These are phyloP conservation scores for Tachuris rubrigastra DNA, from an alignment of 2,113 vertebrate genomes.

Conservation along the genomic window DNA sequence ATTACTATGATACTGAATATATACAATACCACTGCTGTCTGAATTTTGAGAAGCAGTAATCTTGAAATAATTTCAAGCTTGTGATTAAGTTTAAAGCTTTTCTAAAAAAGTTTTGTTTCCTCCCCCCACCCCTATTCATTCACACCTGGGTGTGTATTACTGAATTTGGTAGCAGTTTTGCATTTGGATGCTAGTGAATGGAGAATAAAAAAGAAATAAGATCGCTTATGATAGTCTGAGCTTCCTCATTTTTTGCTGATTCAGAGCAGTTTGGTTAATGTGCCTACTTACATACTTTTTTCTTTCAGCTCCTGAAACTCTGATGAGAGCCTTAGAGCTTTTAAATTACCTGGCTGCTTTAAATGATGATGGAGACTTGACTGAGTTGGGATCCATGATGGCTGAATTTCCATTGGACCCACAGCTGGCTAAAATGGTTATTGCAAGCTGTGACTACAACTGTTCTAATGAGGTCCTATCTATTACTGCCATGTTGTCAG, in stretches of 20 bases:
- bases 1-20: background rate
- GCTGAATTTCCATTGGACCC: conserved; percentile 96
- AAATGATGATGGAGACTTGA: conserved; percentile 95
- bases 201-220: conserved; percentile 69
- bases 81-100: background rate
- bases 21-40: background rate
- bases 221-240: conserved; percentile 42
- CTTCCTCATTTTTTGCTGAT: conserved; percentile 58
- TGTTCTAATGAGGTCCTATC: conserved; percentile 98
- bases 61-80: background rate
- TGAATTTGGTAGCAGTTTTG: background rate
- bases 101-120: background rate
- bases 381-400: conserved; percentile 98
- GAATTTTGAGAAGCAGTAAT: background rate
- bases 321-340: conserved; percentile 96
- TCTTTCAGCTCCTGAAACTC: conserved; percentile 91
- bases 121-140: background rate
- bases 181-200: conserved; percentile 10
- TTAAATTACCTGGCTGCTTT: conserved; percentile 95
- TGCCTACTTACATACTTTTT: background rate
- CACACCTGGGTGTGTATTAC: conserved; percentile 6
- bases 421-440: conserved; percentile 98
- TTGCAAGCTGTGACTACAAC: conserved; percentile 98
- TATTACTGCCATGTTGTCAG: conserved; percentile 99
- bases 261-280: conserved; percentile 38